A percentile compares a stretch with the other conserved stretches of the same genome.
These are phyloP conservation scores for Calypte anna DNA, from an alignment of 2,113 vertebrate genomes.

Conservation along the genomic window DNA sequence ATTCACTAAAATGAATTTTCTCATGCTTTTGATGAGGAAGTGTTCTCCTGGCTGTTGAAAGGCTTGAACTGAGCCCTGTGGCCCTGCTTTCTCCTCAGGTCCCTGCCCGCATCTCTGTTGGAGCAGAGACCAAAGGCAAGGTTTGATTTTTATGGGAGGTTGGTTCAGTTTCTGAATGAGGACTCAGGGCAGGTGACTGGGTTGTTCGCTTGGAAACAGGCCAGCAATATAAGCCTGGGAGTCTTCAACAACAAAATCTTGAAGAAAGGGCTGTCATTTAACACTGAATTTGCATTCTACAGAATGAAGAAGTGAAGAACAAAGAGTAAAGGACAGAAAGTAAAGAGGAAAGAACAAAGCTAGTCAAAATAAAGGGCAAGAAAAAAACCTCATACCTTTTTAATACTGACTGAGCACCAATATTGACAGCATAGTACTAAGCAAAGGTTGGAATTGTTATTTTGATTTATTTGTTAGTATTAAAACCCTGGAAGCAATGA, in stretches of 20 bases:
- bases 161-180: not conserved
- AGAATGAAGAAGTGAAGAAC: not conserved
- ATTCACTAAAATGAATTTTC: not conserved
- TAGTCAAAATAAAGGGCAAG: not conserved
- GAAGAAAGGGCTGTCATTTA: not conserved
- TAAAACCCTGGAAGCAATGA: not conserved
- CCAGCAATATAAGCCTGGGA: not conserved
- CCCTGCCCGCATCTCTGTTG: not conserved
- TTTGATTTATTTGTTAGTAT: conserved; percentile 27
- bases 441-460: not conserved
- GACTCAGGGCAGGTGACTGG: not conserved
- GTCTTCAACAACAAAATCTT: not conserved
- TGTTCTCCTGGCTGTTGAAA: not conserved
- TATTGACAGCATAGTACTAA: not conserved
- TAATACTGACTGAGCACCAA: not conserved
- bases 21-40: not conserved
- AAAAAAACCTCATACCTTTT: not conserved
- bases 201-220: not conserved
- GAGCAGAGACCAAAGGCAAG: not conserved
- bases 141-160: not conserved
- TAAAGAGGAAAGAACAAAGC: not conserved
- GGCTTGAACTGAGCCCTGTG: not conserved
- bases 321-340: too few species aligned
- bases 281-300: not conserved
- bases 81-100: not conserved